These are phyloP conservation scores for Apotomis capreana DNA, from an alignment of 2,888 invertebrate genomes.

Conservation along the genomic window DNA sequence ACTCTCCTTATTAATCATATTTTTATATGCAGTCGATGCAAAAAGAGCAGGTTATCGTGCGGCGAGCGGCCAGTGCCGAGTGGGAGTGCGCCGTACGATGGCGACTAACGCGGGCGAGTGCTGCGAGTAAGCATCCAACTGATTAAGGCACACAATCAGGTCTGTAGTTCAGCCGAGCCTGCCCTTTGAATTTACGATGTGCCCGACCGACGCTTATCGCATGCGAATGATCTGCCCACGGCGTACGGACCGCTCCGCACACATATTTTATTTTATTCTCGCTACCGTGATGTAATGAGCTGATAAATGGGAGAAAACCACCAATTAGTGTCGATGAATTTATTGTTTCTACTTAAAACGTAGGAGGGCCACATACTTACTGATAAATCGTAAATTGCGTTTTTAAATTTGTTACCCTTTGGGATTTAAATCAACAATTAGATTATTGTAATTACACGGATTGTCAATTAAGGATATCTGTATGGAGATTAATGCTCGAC, in stretches of 20 bases:
- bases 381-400: conserved; percentile 74
- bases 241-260: conserved; percentile 77
- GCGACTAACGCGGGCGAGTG: conserved; percentile 26
- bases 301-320: conserved; percentile 84
- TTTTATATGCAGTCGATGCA: conserved; percentile 41
- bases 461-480: conserved; percentile 60
- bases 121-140: conserved; percentile 66
- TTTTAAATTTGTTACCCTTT: conserved; percentile 68
- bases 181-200: conserved; percentile 83
- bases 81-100: conserved; percentile 30
- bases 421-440: conserved; percentile 71
- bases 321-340: conserved; percentile 84
- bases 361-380: conserved; percentile 78
- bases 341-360: conserved; percentile 84
- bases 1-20: conserved; percentile 41
- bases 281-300: conserved; percentile 84
- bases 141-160: conserved; percentile 81
- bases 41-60: conserved; percentile 24
- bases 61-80: conserved; percentile 24
- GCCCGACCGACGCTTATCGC: conserved; percentile 83
- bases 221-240: conserved; percentile 82
- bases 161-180: conserved; percentile 79
- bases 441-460: conserved; percentile 63
- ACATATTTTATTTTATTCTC: conserved; percentile 84
- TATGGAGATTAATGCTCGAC: conserved; percentile 52